phyloP scores from a whole-genome alignment of 2,113 vertebrate species.

The Lampris megalopsis region DNA sequence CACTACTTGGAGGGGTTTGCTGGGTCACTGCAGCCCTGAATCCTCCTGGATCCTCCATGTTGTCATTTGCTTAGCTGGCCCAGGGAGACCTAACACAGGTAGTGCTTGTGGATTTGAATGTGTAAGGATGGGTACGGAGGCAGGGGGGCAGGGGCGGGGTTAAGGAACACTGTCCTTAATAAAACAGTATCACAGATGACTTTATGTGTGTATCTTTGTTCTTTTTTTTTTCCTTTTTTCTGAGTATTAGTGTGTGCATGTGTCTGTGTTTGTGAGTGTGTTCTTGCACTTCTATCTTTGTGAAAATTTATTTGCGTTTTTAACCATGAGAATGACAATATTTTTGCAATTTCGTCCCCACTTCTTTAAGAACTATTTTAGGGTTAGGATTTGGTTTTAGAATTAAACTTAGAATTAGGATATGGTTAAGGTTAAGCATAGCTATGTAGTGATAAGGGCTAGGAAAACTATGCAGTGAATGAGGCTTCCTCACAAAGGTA shows the following conservation, averaged over 20 bases:
- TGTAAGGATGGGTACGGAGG: constrained; percentile 31
- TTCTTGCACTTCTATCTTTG: constrained; percentile 14
- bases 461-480: too few species aligned
- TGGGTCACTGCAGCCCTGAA: constrained; percentile 38
- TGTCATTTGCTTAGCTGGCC: constrained; percentile 63
- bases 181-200: neutral
- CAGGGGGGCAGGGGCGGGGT: constrained; percentile 1
- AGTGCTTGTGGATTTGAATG: constrained; percentile 54
- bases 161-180: constrained; percentile 25
- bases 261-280: constrained; percentile 14
- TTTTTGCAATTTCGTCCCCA: too few species aligned
- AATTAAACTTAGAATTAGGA: too few species aligned
- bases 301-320: constrained; percentile 17
- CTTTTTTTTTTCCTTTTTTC: neutral
- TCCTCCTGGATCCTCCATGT: constrained; percentile 36
- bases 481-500: too few species aligned
- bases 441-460: too few species aligned
- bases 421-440: too few species aligned
- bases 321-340: neutral
- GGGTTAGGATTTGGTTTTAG: too few species aligned
- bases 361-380: too few species aligned
- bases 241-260: too few species aligned
- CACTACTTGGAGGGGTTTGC: constrained; percentile 37
- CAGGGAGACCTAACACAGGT: constrained; percentile 62
- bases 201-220: neutral